Conservation (phyloP, 64 coral and sea anemone genomes). For the Astreopora myriophthalma region DNA sequence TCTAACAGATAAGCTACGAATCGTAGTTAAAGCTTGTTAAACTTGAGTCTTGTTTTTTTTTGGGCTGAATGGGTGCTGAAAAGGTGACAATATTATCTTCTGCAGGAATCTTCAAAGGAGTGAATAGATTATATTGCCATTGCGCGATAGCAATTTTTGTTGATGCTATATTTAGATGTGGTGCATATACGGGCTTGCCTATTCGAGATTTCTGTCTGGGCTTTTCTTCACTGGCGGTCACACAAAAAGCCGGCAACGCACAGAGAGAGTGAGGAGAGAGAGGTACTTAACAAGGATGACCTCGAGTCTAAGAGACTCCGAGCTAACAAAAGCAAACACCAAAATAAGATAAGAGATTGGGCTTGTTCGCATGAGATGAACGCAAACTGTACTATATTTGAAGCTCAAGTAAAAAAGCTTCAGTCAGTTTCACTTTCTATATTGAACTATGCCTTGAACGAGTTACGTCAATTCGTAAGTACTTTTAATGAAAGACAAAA, state of each 20-base stretch:
- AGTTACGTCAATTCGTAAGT: slow-evolving; percentile 2
- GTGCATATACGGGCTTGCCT: not conserved
- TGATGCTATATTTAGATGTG: slow-evolving; percentile 9
- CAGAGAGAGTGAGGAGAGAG: not conserved
- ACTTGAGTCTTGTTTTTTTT: too few species aligned
- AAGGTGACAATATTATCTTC: slow-evolving; percentile 1
- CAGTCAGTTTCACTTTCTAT: not conserved
- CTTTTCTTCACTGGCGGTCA: not conserved
- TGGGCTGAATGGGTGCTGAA: not conserved
- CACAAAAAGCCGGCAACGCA: not conserved
- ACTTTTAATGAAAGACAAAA: not conserved
- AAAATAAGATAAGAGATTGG: slow-evolving; percentile 50
- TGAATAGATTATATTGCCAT: slow-evolving; percentile 3
- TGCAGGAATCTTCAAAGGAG: not conserved
- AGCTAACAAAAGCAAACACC: slow-evolving; percentile 35
- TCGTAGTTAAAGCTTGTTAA: not conserved
- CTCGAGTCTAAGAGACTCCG: slow-evolving; percentile 39
- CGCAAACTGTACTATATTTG: not conserved
- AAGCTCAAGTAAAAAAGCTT: not conserved
- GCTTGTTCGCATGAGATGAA: not conserved
- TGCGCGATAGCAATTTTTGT: not conserved
- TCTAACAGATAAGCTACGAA: not conserved
- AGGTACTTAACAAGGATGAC: slow-evolving; percentile 9
- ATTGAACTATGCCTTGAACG: not conserved
- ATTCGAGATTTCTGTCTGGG: slow-evolving; percentile 11